phyloP scores from a whole-genome alignment of 2,113 vertebrate species.

The Sinocyclocheilus maitianheensis region DNA sequence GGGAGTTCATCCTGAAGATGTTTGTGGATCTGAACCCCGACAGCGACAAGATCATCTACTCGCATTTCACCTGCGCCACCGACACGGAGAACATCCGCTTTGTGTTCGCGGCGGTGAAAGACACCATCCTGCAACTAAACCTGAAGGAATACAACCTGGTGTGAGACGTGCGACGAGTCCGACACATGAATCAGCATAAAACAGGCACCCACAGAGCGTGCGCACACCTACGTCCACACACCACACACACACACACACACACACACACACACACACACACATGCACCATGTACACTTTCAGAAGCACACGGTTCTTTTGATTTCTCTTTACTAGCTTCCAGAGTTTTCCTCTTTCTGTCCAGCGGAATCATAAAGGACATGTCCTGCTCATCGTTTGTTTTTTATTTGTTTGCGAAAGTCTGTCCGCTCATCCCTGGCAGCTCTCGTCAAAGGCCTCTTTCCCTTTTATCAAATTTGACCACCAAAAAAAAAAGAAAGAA shows the following conservation, averaged over 20 bases:
- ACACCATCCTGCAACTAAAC: slow-evolving; percentile 99
- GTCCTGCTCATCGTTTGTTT: slow-evolving; percentile 7
- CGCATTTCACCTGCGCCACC: slow-evolving; percentile 98
- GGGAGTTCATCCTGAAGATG: slow-evolving; percentile 99
- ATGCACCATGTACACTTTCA: slow-evolving; percentile 32
- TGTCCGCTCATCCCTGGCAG: slow-evolving; percentile 66
- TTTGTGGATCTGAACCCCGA: slow-evolving; percentile 99
- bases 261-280: slow-evolving; percentile 41
- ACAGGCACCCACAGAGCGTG: slow-evolving; percentile 65
- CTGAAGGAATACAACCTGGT: slow-evolving; percentile 99
- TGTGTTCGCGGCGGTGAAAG: slow-evolving; percentile 97
- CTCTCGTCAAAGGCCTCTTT: slow-evolving; percentile 63
- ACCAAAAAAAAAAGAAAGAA: neutral
- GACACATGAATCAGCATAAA: slow-evolving; percentile 68
- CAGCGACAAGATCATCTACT: slow-evolving; percentile 99
- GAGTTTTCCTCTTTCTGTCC: slow-evolving; percentile 34
- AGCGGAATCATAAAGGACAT: neutral
- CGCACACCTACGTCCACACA: slow-evolving; percentile 61
- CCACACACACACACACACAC: slow-evolving; percentile 61
- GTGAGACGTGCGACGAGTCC: slow-evolving; percentile 72
- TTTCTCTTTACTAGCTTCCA: slow-evolving; percentile 49
- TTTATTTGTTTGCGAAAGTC: slow-evolving; percentile 64
- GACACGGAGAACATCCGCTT: slow-evolving; percentile 99
- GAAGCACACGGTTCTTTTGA: neutral
- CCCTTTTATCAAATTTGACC: slow-evolving; percentile 60